Percentiles rank a stretch among this genome's conserved stretches.
phyloP scores from a whole-genome alignment of 2,113 vertebrate species.

The Talpa occidentalis region DNA sequence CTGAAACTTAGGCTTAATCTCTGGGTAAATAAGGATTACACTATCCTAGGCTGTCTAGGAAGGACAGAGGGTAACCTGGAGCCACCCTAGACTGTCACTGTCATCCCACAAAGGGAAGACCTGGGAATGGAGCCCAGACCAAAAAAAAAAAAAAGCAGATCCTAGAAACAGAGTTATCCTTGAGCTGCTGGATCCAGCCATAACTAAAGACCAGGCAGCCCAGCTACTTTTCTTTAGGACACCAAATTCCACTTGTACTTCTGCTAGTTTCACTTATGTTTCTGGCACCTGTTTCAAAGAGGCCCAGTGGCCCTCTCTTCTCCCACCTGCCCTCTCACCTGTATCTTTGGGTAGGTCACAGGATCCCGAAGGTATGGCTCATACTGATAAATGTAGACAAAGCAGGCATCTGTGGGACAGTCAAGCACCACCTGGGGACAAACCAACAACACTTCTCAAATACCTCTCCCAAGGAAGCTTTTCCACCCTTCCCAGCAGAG shows the following conservation, averaged over 20 bases:
- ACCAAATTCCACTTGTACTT: not conserved
- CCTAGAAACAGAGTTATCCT: not conserved
- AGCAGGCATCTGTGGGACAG: conserved; percentile 91
- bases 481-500: not conserved
- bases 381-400: conserved; percentile 90
- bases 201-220: not conserved
- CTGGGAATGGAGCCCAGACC: not conserved
- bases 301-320: not conserved
- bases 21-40: not conserved
- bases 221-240: not conserved
- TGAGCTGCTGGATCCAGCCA: not conserved
- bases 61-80: not conserved
- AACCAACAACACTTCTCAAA: not conserved
- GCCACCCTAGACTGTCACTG: not conserved
- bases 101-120: not conserved
- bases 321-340: conserved; percentile 84
- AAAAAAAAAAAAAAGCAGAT: not conserved
- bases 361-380: conserved; percentile 95
- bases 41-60: not conserved
- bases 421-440: conserved; percentile 90
- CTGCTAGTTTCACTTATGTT: not conserved
- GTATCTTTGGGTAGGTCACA: conserved; percentile 93
- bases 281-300: not conserved
- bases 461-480: not conserved
- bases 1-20: not conserved